These are phyloP conservation scores for Acanthosepion pharaonis DNA, from an alignment of 2,888 invertebrate species.

Conservation along the genomic window DNA sequence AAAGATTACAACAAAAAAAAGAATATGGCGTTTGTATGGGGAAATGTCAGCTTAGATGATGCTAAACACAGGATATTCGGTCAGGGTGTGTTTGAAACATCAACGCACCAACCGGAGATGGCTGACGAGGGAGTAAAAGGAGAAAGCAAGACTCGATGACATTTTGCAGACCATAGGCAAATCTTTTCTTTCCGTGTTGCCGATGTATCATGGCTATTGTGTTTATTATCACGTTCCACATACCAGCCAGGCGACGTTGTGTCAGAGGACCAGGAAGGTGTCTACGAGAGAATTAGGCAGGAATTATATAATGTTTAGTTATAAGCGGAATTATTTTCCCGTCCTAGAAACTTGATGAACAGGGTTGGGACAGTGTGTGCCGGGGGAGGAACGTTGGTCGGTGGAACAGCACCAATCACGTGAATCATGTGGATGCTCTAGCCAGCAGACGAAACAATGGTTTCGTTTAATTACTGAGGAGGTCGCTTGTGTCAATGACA, in stretches of 20 bases:
- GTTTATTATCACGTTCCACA: not conserved
- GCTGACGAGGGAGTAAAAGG: not conserved
- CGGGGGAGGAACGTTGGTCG: not conserved
- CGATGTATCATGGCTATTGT: not conserved
- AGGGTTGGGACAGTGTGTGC: not conserved
- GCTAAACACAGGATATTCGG: constrained; percentile 33
- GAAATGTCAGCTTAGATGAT: not conserved
- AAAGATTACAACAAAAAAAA: not conserved
- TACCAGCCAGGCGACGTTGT: not conserved
- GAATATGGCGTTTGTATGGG: not conserved
- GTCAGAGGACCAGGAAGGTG: not conserved
- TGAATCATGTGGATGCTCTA: not conserved
- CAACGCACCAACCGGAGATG: not conserved
- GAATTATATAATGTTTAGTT: not conserved
- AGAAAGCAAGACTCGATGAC: not conserved
- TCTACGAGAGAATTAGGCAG: not conserved
- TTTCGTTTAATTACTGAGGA: not conserved
- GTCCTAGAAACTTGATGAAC: no score
- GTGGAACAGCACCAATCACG: not conserved
- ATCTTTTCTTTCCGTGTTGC: not conserved
- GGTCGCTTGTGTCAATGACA: constrained; percentile 33
- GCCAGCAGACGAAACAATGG: not conserved
- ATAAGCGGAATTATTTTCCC: no score
- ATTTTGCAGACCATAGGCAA: not conserved
- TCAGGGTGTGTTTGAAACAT: not conserved